A percentile compares a stretch with the other conserved stretches of the same genome.
These are phyloP conservation scores for Brachionus rotundiformis DNA, from an alignment of 1,140 invertebrate species.

Conservation along the genomic window DNA sequence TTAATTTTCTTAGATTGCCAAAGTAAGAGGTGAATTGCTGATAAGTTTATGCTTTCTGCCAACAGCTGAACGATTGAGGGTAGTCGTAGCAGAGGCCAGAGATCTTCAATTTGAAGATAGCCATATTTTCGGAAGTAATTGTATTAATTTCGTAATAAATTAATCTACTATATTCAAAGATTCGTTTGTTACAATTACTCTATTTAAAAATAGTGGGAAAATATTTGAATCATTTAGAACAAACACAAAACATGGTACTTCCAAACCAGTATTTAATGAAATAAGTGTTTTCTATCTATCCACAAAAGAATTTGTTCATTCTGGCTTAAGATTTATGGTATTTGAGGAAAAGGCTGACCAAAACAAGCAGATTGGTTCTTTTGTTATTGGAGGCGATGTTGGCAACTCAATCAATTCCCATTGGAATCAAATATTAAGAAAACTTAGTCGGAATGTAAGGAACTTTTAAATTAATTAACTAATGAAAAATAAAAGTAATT, in stretches of 20 bases:
- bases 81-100: not conserved
- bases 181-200: not conserved
- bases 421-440: constrained; percentile 5
- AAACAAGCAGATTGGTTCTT: not conserved
- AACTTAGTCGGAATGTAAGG: constrained; percentile 1
- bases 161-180: not conserved
- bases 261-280: constrained; percentile 7
- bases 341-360: not conserved
- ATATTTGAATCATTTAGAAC: not conserved
- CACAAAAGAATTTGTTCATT: not conserved
- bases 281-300: constrained; percentile 12
- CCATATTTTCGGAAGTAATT: not conserved
- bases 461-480: not conserved
- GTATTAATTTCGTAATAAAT: not conserved
- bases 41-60: constrained; percentile 24
- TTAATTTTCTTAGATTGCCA: not conserved
- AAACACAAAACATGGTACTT: not conserved
- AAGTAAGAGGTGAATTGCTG: not conserved
- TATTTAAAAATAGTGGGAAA: not conserved
- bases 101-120: not conserved
- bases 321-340: not conserved
- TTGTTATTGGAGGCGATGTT: not conserved
- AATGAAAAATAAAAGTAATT: not conserved
- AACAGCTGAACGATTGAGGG: constrained; percentile 19
- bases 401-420: not conserved